Evolutionary conservation across 2,797 vertebrate genomes (phyloP), one percentile per base, ranked within the genome.

Genomic region (Staurois parvus): DNA sequence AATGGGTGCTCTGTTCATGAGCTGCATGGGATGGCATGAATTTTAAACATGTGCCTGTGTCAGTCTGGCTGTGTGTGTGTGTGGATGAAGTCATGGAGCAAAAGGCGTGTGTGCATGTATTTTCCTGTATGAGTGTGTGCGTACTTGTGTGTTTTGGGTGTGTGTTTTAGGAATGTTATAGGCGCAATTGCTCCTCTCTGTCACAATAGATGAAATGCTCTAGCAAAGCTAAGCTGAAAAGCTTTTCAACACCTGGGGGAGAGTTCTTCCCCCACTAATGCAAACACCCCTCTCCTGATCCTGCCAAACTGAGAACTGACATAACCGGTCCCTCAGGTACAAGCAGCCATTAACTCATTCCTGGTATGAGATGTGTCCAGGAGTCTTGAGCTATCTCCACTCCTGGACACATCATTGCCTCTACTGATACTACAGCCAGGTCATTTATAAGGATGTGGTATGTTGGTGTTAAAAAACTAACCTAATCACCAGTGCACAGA

Each of bases 191-290:
- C 67, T 87, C 81, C 81, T 68, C 81, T 74, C 76, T 37, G 81
- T 83, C 81, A 87, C 85, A 87, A 87, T 87, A 87, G 85, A 70
- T 83, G 81, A 87, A 87, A 84, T 78, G 81, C 81, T 87, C 56
- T 19, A 84, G 81, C 81, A 84, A 72, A 70, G 62, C 76, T 87
- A 79, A 87, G 81, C 85, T 83, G 72, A 83, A 79, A 87, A 75
- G 76, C 85, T 87, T 87, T 87, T 87, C 85, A 87, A 52, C 85
- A 87, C 85, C 76, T 87, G 81, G 85, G 85, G 85, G 79, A 79
- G 85, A 69, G 79, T 78, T 84, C 85, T 79, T 56, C 34, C 80
- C 79, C 79, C 76, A 83, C 79, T 76, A 86, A 81, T 67, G 77
- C 85, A 86, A 86, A 86, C 79, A 86, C 85, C 85, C 79, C 67